Conservation (phyloP, 2,113 vertebrate genomes). For the Tyto alba region DNA sequence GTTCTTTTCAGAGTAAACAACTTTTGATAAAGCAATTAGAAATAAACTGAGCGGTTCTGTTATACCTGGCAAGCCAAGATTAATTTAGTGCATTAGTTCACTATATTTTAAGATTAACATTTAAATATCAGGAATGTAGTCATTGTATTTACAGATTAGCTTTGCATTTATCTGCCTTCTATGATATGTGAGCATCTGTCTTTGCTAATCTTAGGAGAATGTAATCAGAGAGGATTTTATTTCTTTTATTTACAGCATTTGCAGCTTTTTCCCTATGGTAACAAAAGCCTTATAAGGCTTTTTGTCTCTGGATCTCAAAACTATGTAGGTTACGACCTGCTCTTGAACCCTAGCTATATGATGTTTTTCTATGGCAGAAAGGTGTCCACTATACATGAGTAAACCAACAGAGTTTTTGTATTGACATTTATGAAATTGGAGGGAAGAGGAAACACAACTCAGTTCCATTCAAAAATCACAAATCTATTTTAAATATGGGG, state of each 20-base stretch:
- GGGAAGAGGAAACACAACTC: background rate
- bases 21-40: background rate
- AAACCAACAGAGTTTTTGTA: background rate
- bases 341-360: background rate
- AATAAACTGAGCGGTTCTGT: background rate
- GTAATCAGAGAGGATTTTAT: background rate
- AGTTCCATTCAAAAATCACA: background rate
- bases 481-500: background rate
- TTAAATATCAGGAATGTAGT: conserved; percentile 47
- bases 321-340: background rate
- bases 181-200: conserved; percentile 23
- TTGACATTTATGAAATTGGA: background rate
- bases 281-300: background rate
- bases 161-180: conserved; percentile 20
- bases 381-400: background rate
- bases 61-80: conserved; percentile 9
- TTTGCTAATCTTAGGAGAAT: conserved; percentile 35
- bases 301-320: background rate
- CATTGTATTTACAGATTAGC: conserved; percentile 20
- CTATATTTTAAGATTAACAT: background rate
- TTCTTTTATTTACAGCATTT: conserved; percentile 20
- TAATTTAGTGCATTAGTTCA: background rate
- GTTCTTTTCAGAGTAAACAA: background rate
- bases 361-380: background rate
- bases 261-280: background rate